Evolutionary conservation across 2,113 vertebrate species (phyloP), one percentile per base, ranked within the genome.

Genomic region (Microcebus jonahi): DNA sequence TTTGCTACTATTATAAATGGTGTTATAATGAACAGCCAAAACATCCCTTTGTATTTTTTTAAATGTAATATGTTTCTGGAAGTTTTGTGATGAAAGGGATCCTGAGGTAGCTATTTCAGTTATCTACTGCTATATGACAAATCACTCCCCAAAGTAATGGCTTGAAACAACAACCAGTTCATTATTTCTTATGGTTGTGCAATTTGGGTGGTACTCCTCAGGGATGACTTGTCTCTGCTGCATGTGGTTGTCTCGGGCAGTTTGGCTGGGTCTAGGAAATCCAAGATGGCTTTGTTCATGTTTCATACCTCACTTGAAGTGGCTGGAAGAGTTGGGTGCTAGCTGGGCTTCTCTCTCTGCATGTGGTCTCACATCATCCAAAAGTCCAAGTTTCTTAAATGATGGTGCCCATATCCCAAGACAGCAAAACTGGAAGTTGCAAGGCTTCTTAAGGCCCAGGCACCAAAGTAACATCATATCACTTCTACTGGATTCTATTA

Each of bases 61-160:
- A 95, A 89, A 76, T 53, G n/a, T 39, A 91, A 27, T 65, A 63
- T 87, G 34, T 88, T 93, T 97, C 77, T 93, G 65, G 31, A 96
- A 93, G 29, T 89, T 81, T 70, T 76, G 11, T 65, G 55, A 55
- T 76, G 67, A 79, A 93, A 95, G n/a, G 20, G 9, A 53, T 61
- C 53, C 61, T 89, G 59, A 87, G 63, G 86, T 59, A 93, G 57
- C 84, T 79, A 61, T 53, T 89, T 89, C 31, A 94, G 53, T 75
- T 96, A 89, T 39, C 45, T 67, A 36, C 36, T 86, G 79, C 36
- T 77, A 50, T 70, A 86, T 53, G 50, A 80, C 21, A 91, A 88
- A 67, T 36, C 25, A 34, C 2, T 21, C 67, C 73, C 34, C 9
- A 70, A 86, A 81, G 29, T 29, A 77, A 25, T 61, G 6, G 31